Evolutionary conservation across 2,797 vertebrate genomes (phyloP).

Genomic region (Hybognathus amarus): DNA sequence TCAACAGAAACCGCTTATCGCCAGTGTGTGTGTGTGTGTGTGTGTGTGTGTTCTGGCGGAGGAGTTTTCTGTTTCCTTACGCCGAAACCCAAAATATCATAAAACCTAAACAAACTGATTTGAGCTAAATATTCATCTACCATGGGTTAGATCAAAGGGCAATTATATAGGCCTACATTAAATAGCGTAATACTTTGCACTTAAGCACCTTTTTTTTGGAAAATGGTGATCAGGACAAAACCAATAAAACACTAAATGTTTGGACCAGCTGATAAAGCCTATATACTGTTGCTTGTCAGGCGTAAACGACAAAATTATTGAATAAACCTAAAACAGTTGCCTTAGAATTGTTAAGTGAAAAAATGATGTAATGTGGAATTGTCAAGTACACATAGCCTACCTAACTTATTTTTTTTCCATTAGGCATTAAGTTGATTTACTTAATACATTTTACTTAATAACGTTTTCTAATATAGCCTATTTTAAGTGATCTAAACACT

Average conservation of each 20-base stretch:
- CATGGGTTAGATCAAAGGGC: neutral
- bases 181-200: neutral
- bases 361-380: too few relatives aligned
- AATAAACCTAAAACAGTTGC: too few relatives aligned
- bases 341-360: too few relatives aligned
- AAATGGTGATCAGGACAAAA: neutral
- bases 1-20: conserved; percentile 7
- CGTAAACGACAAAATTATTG: neutral
- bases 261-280: too few relatives aligned
- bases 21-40: neutral
- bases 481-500: too few relatives aligned
- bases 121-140: neutral
- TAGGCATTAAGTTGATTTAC: too few relatives aligned
- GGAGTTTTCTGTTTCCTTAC: conserved; percentile 7
- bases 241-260: neutral
- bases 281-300: neutral
- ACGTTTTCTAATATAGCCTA: too few relatives aligned
- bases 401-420: too few relatives aligned
- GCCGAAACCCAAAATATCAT: neutral
- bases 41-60: neutral
- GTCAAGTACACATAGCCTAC: too few relatives aligned
- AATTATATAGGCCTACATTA: too few relatives aligned
- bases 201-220: neutral
- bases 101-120: too few relatives aligned
- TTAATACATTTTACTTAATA: too few relatives aligned